A percentile compares a stretch with the other conserved stretches of the same genome.
These are phyloP conservation scores for Cheilosia pagana DNA, from an alignment of 2,888 invertebrate species.

Conservation along the genomic window DNA sequence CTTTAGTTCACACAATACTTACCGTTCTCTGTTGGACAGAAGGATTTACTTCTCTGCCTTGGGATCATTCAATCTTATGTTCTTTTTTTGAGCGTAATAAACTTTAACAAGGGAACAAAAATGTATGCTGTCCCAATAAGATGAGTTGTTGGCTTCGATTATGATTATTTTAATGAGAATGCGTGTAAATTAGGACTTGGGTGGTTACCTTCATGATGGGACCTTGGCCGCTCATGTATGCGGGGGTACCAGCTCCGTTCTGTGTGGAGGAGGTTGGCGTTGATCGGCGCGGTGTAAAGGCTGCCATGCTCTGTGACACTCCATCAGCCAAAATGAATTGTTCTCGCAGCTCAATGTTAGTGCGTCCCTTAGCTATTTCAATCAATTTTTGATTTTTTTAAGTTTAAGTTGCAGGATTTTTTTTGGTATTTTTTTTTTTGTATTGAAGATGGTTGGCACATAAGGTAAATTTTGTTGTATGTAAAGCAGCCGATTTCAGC, in stretches of 20 bases:
- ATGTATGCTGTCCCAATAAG: constrained; percentile 26
- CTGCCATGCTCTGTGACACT: constrained; percentile 99
- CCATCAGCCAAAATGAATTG: constrained; percentile 99
- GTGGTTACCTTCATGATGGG: constrained; percentile 96
- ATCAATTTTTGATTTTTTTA: constrained; percentile 62
- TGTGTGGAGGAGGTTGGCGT: constrained; percentile 89
- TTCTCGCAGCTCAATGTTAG: constrained; percentile 99
- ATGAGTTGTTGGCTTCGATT: constrained; percentile 21
- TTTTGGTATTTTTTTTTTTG: constrained; percentile 54
- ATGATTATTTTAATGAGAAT: constrained; percentile 57
- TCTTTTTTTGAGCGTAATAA: not conserved
- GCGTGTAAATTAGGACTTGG: constrained; percentile 65
- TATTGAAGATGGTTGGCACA: constrained; percentile 65
- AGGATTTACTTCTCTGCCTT: constrained; percentile 27
- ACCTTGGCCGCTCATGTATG: constrained; percentile 87
- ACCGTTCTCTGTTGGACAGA: constrained; percentile 58
- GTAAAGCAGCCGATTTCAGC: constrained; percentile 70
- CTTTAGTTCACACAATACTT: constrained; percentile 49
- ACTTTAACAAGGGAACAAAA: constrained; percentile 6
- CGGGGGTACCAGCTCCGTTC: constrained; percentile 85
- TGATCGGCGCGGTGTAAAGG: constrained; percentile 97
- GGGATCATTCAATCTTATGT: constrained; percentile 28
- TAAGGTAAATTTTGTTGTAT: constrained; percentile 57
- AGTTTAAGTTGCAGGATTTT: constrained; percentile 56
- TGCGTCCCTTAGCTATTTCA: constrained; percentile 97